Evolutionary conservation across 2,888 invertebrate species (phyloP).

Genomic region (Kryphioiulus occultus): DNA sequence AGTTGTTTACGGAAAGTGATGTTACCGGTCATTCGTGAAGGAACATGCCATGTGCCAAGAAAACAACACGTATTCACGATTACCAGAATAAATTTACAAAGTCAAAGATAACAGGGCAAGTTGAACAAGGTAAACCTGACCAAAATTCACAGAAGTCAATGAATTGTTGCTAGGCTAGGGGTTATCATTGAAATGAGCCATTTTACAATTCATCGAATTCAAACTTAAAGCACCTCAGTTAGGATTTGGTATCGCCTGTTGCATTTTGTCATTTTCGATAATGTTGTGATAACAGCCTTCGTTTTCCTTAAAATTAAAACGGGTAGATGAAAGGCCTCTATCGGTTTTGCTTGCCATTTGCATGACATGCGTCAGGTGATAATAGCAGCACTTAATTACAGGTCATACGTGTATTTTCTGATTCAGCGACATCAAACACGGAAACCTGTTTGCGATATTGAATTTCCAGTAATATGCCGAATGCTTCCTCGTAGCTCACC

Average conservation of each 20-base stretch:
- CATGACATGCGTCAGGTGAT: not conserved
- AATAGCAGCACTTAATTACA: not conserved
- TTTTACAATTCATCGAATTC: not conserved
- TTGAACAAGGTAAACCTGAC: not conserved
- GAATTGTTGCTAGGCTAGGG: not conserved
- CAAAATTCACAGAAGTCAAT: not conserved
- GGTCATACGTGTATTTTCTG: not conserved
- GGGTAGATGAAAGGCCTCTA: not conserved
- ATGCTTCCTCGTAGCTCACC: constrained; percentile 7
- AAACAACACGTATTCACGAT: not conserved
- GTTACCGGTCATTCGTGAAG: too few species aligned
- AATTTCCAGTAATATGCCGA: not conserved
- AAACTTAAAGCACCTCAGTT: not conserved
- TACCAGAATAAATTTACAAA: not conserved
- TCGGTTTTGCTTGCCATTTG: not conserved
- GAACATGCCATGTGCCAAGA: too few species aligned
- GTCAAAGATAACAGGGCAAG: not conserved
- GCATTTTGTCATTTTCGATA: not conserved
- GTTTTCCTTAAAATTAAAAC: not conserved
- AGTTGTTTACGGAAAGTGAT: too few species aligned
- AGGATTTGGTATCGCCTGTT: not conserved
- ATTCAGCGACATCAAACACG: not conserved
- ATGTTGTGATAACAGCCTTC: not conserved
- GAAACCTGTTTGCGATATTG: not conserved
- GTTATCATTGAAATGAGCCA: not conserved